Conservation (phyloP, 2,888 invertebrate genomes). For the Cordilura impudica region DNA sequence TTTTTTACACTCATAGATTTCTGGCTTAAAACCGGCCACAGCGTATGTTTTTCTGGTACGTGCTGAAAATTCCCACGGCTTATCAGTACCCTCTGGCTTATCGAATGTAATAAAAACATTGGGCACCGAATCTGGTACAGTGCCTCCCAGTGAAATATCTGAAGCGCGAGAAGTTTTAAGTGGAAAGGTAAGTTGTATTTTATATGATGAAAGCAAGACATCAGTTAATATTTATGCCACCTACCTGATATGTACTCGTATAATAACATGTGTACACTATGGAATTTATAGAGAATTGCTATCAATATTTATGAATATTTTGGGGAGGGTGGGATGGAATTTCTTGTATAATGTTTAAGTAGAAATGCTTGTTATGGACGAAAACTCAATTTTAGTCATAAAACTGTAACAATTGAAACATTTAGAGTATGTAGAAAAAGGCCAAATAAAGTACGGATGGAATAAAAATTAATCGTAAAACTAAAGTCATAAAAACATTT, state of each 20-base stretch:
- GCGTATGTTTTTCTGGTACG: slow-evolving; percentile 91
- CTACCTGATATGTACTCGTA: background rate
- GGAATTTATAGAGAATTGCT: background rate
- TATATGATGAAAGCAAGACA: background rate
- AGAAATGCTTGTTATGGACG: too few relatives aligned
- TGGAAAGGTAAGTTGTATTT: slow-evolving; percentile 75
- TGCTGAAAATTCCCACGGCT: slow-evolving; percentile 91
- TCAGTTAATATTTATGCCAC: background rate
- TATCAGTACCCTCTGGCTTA: slow-evolving; percentile 88
- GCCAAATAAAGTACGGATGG: too few relatives aligned
- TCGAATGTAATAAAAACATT: slow-evolving; percentile 85
- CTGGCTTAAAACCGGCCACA: slow-evolving; percentile 86
- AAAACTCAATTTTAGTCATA: too few relatives aligned
- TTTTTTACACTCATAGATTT: slow-evolving; percentile 77
- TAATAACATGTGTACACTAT: background rate
- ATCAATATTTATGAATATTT: slow-evolving; percentile 12
- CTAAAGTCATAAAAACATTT: too few relatives aligned
- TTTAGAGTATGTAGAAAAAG: too few relatives aligned
- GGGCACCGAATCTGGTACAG: slow-evolving; percentile 76
- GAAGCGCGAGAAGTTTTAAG: slow-evolving; percentile 76
- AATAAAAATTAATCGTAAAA: too few relatives aligned
- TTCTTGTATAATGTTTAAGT: background rate
- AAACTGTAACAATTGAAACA: too few relatives aligned
- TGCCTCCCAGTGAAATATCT: slow-evolving; percentile 77
- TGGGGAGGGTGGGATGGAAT: background rate